A percentile compares a stretch with the other conserved stretches of the same genome.
Conservation (phyloP, 2,797 vertebrate genomes). For the Melopsittacus undulatus region DNA sequence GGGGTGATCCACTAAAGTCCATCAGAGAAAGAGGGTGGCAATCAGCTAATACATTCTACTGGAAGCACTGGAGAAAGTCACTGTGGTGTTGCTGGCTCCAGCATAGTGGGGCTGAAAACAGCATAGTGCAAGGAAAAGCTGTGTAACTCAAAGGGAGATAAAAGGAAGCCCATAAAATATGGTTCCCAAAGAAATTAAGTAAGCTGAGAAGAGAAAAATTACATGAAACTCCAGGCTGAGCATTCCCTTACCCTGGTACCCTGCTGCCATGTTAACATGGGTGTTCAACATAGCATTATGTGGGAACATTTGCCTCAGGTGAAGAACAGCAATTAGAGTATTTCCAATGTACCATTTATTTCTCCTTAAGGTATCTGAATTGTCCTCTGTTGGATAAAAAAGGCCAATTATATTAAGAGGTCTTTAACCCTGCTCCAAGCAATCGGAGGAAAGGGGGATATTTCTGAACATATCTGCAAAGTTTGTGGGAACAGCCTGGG, state of each 20-base stretch:
- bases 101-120: accelerated
- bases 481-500: slow-evolving; percentile 7
- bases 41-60: neutral
- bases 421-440: slow-evolving; percentile 23
- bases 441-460: neutral
- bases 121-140: neutral
- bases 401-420: neutral
- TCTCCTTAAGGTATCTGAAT: slow-evolving; percentile 1
- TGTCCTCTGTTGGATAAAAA: neutral
- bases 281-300: neutral
- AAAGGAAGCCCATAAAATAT: neutral
- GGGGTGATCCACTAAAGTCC: neutral
- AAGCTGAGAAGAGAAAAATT: neutral
- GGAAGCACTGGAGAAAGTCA: neutral
- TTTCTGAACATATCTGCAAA: neutral
- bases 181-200: neutral
- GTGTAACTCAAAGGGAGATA: neutral
- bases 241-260: neutral
- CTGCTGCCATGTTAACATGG: neutral
- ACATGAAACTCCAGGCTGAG: neutral
- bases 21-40: neutral
- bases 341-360: neutral
- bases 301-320: neutral
- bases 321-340: slow-evolving; percentile 2
- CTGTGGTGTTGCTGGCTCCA: neutral